Evolutionary conservation across 37 sponge, comb jelly and placozoan genomes (phyloP).

Genomic region (Haliclona indistincta): DNA sequence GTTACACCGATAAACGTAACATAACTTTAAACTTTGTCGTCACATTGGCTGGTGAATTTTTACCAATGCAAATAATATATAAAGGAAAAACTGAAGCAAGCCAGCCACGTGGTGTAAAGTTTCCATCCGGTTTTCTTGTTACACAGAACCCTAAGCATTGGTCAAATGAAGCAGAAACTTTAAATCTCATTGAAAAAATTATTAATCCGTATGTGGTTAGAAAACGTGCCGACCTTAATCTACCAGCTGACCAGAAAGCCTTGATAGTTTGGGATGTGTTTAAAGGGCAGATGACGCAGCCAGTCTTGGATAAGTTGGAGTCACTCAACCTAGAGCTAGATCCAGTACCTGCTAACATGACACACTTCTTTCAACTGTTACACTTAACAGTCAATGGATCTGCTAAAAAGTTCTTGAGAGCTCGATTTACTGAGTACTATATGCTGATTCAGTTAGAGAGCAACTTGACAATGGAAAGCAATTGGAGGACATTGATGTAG

Average conservation of each 20-base stretch:
- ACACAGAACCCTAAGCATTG: conserved; percentile 37
- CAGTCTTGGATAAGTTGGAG: conserved; percentile 20
- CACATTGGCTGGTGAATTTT: conserved; percentile 23
- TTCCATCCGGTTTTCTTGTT: conserved; percentile 17
- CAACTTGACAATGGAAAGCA: conserved; percentile 29
- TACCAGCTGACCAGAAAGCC: conserved; percentile 18
- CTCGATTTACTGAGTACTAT: conserved; percentile 19
- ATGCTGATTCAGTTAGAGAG: conserved; percentile 11
- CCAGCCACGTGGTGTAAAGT: conserved; percentile 27
- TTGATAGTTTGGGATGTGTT: conserved; percentile 39
- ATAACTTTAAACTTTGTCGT: conserved; percentile 29
- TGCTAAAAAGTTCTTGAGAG: conserved; percentile 18
- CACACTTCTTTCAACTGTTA: conserved; percentile 39
- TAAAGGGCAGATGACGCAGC: conserved; percentile 37
- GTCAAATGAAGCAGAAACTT: conserved; percentile 46
- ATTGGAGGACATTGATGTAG: conserved; percentile 30
- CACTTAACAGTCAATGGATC: conserved; percentile 41
- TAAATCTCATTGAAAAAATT: conserved; percentile 26
- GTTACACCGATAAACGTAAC: conserved; percentile 27
- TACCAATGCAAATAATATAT: conserved; percentile 43
- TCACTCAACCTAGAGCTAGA: conserved; percentile 22
- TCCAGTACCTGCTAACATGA: conserved; percentile 50
- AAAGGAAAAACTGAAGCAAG: conserved; percentile 34
- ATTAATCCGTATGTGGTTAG: conserved; percentile 42
- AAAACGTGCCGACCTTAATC: conserved; percentile 31